phyloP scores from a whole-genome alignment of 2,113 vertebrate species.

The Microtus richardsoni region DNA sequence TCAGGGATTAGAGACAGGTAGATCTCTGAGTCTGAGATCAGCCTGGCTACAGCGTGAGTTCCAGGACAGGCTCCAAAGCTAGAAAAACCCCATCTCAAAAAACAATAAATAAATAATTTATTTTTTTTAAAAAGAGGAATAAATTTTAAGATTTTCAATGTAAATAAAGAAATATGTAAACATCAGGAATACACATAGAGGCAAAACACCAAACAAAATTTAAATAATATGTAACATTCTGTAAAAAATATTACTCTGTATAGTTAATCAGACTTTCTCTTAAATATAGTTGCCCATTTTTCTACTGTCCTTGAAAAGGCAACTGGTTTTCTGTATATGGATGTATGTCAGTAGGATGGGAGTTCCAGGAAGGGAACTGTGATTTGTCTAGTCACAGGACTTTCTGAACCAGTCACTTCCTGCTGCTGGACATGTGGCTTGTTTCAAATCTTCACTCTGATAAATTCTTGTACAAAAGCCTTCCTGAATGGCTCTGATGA shows the following conservation, averaged over 20 bases:
- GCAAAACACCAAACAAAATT: background rate
- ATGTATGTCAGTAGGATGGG: background rate
- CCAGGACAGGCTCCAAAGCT: too few relatives aligned
- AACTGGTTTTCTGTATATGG: background rate
- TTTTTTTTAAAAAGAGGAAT: background rate
- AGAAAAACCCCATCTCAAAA: too few relatives aligned
- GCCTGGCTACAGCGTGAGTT: too few relatives aligned
- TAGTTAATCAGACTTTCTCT: conserved; percentile 1
- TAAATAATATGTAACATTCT: background rate
- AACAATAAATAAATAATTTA: too few relatives aligned
- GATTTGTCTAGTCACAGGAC: too few relatives aligned
- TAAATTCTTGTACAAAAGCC: background rate
- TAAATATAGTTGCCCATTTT: background rate
- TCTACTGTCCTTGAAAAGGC: background rate
- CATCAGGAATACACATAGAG: background rate
- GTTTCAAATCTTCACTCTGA: background rate
- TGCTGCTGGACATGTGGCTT: background rate
- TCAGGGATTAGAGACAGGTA: too few relatives aligned
- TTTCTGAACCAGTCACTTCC: background rate
- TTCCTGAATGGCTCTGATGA: background rate
- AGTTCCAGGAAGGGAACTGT: background rate
- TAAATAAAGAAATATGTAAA: background rate
- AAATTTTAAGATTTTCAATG: background rate
- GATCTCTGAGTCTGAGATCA: too few relatives aligned
- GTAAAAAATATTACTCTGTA: background rate